phyloP scores from a whole-genome alignment of 1,140 invertebrate species.

The Homalodisca vitripennis region DNA sequence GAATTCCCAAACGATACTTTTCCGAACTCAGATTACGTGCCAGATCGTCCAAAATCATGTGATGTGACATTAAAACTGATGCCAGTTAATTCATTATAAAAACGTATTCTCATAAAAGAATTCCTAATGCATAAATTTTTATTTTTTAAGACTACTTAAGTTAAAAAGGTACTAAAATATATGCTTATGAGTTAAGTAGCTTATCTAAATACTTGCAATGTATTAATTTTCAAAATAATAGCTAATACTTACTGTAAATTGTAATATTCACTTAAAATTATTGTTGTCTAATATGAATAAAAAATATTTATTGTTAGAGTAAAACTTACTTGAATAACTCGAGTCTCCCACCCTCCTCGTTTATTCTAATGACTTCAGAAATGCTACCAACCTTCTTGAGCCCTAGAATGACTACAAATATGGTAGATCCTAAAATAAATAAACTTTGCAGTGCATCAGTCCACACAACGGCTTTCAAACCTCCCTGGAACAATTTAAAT shows the following conservation, averaged over 20 bases:
- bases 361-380: conserved; percentile 54
- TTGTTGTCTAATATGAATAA: neutral
- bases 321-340: conserved; percentile 66
- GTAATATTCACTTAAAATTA: neutral
- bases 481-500: conserved; percentile 53
- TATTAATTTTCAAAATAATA: neutral
- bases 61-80: too few species aligned
- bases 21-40: too few species aligned
- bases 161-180: too few species aligned
- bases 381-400: conserved; percentile 64
- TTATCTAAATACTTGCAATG: neutral
- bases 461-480: conserved; percentile 79
- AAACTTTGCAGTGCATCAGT: conserved; percentile 80
- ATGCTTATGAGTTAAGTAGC: neutral
- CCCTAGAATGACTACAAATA: conserved; percentile 66
- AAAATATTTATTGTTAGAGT: neutral
- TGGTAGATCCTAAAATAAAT: conserved; percentile 72
- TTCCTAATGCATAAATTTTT: too few species aligned
- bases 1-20: too few species aligned
- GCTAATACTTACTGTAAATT: neutral
- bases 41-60: too few species aligned
- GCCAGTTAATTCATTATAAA: too few species aligned
- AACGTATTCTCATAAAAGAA: too few species aligned
- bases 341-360: conserved; percentile 56
- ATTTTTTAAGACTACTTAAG: too few species aligned